Evolutionary conservation across 2,888 invertebrate genomes (phyloP).

Genomic region (Brenthis ino): DNA sequence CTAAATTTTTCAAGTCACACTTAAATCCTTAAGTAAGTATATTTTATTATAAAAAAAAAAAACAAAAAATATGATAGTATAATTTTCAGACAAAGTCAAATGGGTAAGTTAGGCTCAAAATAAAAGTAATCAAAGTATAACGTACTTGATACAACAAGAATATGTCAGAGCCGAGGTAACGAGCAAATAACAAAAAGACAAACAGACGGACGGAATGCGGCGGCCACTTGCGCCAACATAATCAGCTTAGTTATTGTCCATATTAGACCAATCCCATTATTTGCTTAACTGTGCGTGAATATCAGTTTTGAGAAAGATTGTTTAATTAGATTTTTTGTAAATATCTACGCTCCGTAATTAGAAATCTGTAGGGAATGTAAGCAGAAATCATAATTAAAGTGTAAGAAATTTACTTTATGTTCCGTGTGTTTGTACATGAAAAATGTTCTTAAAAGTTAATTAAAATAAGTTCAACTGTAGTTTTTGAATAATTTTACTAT

Average conservation of each 20-base stretch:
- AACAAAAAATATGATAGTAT: not conserved
- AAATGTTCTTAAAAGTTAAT: too few species aligned
- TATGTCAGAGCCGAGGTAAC: conserved; percentile 47
- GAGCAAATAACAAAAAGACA: conserved; percentile 53
- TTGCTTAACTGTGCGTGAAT: conserved; percentile 29
- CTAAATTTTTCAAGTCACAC: too few species aligned
- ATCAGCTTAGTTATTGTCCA: conserved; percentile 57
- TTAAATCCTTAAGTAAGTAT: too few species aligned
- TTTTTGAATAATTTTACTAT: too few species aligned
- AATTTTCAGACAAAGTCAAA: conserved; percentile 2
- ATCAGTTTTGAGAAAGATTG: not conserved
- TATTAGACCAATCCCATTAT: conserved; percentile 42
- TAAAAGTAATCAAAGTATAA: not conserved
- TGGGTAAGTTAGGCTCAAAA: not conserved
- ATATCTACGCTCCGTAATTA: too few species aligned
- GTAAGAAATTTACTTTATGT: too few species aligned
- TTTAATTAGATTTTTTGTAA: too few species aligned
- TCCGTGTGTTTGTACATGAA: too few species aligned
- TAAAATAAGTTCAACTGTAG: too few species aligned
- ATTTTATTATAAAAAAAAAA: too few species aligned
- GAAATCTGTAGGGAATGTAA: too few species aligned
- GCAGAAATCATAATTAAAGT: too few species aligned
- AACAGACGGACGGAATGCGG: conserved; percentile 49
- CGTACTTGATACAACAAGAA: conserved; percentile 10
- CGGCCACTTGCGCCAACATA: conserved; percentile 68